Evolutionary conservation across 2,797 vertebrate species (phyloP).

Genomic region (Enteromius viviparus): DNA sequence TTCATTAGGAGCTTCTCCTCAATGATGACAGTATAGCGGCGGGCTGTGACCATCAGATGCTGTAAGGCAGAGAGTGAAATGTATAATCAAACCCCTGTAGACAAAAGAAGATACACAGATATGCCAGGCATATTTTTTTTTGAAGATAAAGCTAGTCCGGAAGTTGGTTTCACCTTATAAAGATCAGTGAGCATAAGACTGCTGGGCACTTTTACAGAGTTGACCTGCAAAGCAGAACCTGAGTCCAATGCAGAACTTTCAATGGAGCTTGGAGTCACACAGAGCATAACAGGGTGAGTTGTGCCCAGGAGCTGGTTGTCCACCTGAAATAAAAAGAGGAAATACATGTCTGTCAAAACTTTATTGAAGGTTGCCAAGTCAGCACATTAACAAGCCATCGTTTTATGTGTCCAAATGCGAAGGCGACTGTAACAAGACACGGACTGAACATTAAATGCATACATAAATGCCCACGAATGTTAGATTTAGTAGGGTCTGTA

Average conservation of each 20-base stretch:
- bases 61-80: conserved; percentile 62
- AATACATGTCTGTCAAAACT: background rate
- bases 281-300: conserved; percentile 92
- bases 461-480: background rate
- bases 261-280: conserved; percentile 81
- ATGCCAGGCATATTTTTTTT: background rate
- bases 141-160: background rate
- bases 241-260: conserved; percentile 81
- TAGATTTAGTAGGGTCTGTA: background rate
- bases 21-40: conserved; percentile 91
- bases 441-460: background rate
- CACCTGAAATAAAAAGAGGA: conserved; percentile 76
- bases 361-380: background rate
- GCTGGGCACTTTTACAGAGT: conserved; percentile 93
- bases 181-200: conserved; percentile 91
- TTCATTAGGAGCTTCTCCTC: conserved; percentile 97
- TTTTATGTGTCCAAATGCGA: background rate
- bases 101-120: background rate
- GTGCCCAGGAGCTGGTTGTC: conserved; percentile 97
- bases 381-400: background rate
- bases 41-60: conserved; percentile 95
- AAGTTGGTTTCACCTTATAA: conserved; percentile 84
- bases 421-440: background rate
- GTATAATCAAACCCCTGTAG: background rate
- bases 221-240: conserved; percentile 89